Percentiles rank a stretch among this genome's conserved stretches.
Evolutionary conservation across 2,888 invertebrate genomes (phyloP).

Genomic region (Hoplodrina blanda): DNA sequence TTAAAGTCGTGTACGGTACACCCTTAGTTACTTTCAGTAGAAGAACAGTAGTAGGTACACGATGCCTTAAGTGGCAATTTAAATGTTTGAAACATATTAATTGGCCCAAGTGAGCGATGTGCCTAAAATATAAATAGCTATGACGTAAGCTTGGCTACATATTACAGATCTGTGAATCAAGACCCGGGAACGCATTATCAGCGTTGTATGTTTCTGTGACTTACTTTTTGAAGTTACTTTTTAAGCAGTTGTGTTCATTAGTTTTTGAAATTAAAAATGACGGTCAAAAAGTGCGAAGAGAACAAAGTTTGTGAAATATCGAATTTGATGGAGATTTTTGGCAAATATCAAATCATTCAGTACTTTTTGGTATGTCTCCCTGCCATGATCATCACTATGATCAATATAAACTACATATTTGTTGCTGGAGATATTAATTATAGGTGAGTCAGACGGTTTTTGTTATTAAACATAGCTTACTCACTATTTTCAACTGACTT

Average conservation of each 20-base stretch:
- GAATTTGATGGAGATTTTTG: constrained; percentile 80
- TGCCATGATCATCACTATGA: constrained; percentile 76
- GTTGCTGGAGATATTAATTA: constrained; percentile 80
- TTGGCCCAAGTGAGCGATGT: neutral
- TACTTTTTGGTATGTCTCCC: constrained; percentile 76
- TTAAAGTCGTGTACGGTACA: constrained; percentile 3
- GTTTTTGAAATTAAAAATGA: constrained; percentile 45
- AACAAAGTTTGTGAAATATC: constrained; percentile 67
- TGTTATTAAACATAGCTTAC: neutral
- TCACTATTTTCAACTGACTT: neutral
- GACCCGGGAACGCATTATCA: neutral
- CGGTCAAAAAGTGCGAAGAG: constrained; percentile 29
- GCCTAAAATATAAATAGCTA: neutral
- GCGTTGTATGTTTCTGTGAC: neutral
- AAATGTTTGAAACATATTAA: neutral
- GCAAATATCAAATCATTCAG: constrained; percentile 83
- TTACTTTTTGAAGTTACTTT: neutral
- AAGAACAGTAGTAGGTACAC: neutral
- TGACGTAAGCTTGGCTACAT: neutral
- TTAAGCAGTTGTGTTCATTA: neutral
- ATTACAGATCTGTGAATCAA: neutral
- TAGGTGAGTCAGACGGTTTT: constrained; percentile 66
- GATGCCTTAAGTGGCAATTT: neutral
- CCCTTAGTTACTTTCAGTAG: constrained; percentile 1
- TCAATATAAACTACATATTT: constrained; percentile 83